Evolutionary conservation across 2,888 invertebrate species (phyloP).

Genomic region (Patella pellucida): DNA sequence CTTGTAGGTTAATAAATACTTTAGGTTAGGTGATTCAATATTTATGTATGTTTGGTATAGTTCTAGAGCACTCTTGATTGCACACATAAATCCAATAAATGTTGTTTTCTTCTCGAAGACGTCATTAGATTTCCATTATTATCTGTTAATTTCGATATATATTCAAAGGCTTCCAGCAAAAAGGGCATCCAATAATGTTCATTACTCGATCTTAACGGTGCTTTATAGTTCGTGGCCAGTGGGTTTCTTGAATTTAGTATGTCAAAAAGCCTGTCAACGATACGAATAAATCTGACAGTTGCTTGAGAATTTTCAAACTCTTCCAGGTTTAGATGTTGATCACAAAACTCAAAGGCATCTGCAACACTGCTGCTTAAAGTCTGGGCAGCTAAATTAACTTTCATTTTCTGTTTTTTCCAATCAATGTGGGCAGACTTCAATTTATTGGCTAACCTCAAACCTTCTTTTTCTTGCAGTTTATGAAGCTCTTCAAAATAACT

Average conservation of each 20-base stretch:
- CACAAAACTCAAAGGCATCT: not conserved
- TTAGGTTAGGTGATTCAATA: not conserved
- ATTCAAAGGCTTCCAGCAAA: not conserved
- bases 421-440: not conserved
- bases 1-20: not conserved
- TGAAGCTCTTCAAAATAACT: not conserved
- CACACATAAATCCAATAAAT: not conserved
- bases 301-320: not conserved
- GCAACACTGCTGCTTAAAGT: not conserved
- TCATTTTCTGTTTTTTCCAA: not conserved
- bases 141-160: conserved; percentile 5
- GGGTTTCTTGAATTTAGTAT: not conserved
- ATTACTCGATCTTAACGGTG: conserved; percentile 3
- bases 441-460: conserved; percentile 2
- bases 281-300: conserved; percentile 1
- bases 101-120: not conserved
- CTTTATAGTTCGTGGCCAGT: not conserved
- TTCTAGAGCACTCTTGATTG: not conserved
- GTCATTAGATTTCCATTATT: not conserved
- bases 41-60: not conserved
- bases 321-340: not conserved
- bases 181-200: not conserved
- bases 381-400: not conserved
- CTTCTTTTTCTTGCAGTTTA: not conserved
- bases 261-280: conserved; percentile 3